These are phyloP conservation scores for Chelonus insularis DNA, from an alignment of 1,140 invertebrate species.

Conservation along the genomic window DNA sequence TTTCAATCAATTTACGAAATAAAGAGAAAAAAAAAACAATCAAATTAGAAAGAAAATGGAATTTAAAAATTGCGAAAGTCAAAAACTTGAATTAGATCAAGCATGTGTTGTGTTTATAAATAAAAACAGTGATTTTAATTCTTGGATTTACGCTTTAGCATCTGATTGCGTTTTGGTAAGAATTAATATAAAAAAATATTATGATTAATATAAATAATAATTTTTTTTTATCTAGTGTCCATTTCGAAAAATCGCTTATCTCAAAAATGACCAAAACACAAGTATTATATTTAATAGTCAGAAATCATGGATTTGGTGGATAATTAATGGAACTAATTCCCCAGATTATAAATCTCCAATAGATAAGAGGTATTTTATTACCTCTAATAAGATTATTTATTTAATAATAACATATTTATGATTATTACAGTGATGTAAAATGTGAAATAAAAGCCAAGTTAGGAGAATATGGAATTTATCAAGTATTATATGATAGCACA, in stretches of 20 bases:
- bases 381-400: conserved; percentile 33
- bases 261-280: conserved; percentile 29
- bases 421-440: conserved; percentile 51
- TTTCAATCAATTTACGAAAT: neutral
- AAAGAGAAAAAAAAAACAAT: conserved; percentile 1
- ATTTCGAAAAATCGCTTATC: conserved; percentile 50
- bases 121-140: conserved; percentile 41
- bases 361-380: conserved; percentile 31
- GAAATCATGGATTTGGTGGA: conserved; percentile 45
- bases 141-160: conserved; percentile 63
- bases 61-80: conserved; percentile 35
- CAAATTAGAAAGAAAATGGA: conserved; percentile 34
- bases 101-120: conserved; percentile 60
- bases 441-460: conserved; percentile 66
- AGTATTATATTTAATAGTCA: conserved; percentile 51
- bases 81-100: conserved; percentile 61
- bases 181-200: no score
- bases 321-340: conserved; percentile 44
- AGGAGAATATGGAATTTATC: conserved; percentile 76
- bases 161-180: conserved; percentile 65
- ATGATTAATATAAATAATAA: neutral
- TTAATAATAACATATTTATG: no score
- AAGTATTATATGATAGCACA: conserved; percentile 62
- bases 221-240: conserved; percentile 52
- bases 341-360: neutral